A percentile compares a stretch with the other conserved stretches of the same genome.
These are phyloP conservation scores for Talpa occidentalis DNA, from an alignment of 2,113 vertebrate species.

Conservation along the genomic window DNA sequence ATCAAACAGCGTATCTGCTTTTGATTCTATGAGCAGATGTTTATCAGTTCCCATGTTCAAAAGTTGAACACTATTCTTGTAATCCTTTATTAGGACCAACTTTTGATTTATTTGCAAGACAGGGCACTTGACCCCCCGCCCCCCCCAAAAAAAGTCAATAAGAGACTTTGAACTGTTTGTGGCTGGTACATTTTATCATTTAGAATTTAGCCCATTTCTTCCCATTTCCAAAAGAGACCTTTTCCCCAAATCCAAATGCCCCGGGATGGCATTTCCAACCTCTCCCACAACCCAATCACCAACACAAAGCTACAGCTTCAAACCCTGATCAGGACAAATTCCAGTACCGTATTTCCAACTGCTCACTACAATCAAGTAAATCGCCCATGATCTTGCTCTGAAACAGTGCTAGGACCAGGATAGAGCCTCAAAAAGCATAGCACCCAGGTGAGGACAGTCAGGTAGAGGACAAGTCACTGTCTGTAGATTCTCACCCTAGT, in stretches of 20 bases:
- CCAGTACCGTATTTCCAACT: not conserved
- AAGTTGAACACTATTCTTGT: not conserved
- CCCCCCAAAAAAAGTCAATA: constrained; percentile 50
- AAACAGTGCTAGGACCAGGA: too few relatives aligned
- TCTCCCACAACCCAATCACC: not conserved
- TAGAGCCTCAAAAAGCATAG: too few relatives aligned
- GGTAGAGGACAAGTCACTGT: too few relatives aligned
- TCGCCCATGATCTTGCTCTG: too few relatives aligned
- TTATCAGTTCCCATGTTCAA: constrained; percentile 4
- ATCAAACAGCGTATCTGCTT: not conserved
- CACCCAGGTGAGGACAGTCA: too few relatives aligned
- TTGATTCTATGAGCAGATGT: constrained; percentile 37
- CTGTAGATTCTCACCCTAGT: too few relatives aligned
- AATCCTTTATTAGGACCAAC: constrained; percentile 51
- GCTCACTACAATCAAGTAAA: not conserved
- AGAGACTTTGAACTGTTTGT: constrained; percentile 61
- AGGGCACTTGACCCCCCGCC: constrained; percentile 17
- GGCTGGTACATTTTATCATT: not conserved
- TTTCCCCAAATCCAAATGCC: not conserved
- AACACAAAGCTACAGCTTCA: not conserved
- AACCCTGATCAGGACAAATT: not conserved
- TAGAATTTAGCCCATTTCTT: not conserved
- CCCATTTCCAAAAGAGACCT: not conserved
- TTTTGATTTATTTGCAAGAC: constrained; percentile 60
- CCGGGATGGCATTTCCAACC: not conserved